A percentile compares a stretch with the other conserved stretches of the same genome.
phyloP scores from a whole-genome alignment of 2,888 invertebrate species.

The Perizoma flavofasciatum region DNA sequence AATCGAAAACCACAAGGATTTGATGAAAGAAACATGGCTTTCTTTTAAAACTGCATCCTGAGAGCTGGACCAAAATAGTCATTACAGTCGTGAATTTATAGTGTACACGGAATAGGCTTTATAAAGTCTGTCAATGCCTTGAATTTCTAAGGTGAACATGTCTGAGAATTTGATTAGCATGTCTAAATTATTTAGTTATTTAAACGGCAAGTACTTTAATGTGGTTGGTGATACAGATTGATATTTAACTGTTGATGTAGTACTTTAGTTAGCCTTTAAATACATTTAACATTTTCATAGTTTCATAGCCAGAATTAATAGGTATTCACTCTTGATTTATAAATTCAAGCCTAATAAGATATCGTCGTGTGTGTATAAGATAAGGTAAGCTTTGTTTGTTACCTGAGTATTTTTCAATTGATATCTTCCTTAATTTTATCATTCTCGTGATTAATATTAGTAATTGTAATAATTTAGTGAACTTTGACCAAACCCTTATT shows the following conservation, averaged over 20 bases:
- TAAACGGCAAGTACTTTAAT: conserved; percentile 14
- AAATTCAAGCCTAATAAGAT: conserved; percentile 35
- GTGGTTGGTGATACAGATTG: conserved; percentile 4
- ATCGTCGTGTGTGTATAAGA: conserved; percentile 31
- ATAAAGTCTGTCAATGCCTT: conserved; percentile 14
- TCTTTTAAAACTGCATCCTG: no score
- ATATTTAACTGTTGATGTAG: conserved; percentile 16
- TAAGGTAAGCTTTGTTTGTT: conserved; percentile 55
- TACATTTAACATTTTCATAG: no score
- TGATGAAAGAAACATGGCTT: no score
- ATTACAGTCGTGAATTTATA: no score
- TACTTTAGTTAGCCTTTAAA: not conserved
- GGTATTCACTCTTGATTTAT: conserved; percentile 3
- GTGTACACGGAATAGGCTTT: not conserved
- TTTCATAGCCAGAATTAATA: not conserved
- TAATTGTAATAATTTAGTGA: conserved; percentile 38
- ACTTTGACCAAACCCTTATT: conserved; percentile 68
- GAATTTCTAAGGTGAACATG: conserved; percentile 10
- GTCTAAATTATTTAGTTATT: conserved; percentile 13
- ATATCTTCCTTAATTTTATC: conserved; percentile 41
- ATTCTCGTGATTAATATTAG: conserved; percentile 46
- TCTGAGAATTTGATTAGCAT: conserved; percentile 14
- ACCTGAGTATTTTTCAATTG: conserved; percentile 47
- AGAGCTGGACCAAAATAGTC: no score
- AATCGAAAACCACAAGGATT: no score